Base-by-base conservation (phyloP, 2,797 vertebrate species). In the Synanceia verrucosa region DNA sequence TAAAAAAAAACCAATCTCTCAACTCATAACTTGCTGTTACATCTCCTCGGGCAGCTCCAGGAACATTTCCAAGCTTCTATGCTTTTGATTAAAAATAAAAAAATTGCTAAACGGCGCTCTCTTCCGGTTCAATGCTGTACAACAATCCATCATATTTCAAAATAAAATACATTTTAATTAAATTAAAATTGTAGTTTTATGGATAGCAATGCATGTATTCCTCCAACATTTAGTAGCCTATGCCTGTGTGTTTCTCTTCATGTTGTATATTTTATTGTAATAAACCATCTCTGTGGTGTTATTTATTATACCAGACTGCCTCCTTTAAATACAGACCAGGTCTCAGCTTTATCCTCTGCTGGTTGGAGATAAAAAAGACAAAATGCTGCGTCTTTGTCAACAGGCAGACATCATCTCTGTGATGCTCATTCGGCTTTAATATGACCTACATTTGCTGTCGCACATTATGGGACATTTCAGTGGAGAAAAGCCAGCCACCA, bases 371-470 rank as follows among this genome's bases (percentile, higher is more conserved):
- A 3, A 4, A 26, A n/a, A 52, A 12, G 6, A 9, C 19, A 43
- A 10, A 5, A 31, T 9, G 19, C 41, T 23, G 1, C 10, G 19
- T 39, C 0, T 55, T 24, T 60, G 3, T 9, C 2, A 9, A 21
- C 36, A 37, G 4, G 23, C 11, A 31, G 16, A 1, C 4, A 1
- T 13, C 21, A 24, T 44, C 18, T 60, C 12, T 14, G 4, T 28
- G 7, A 0, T 4, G 69, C 48, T 60, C 2, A 47, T 59, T 79
- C 73, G 70, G 57, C 73, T 83, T 86, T 76, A 60, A 43, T 66
- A 24, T 81, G 82, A 86, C 85, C 86, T 55, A 84, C 51, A 82
- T 88, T 37, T 60, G 18, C 8, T 53, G 7, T 36, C 14, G 4
- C 24, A 33, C 34, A 43, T 51, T 26, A 29, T 26, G 37, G 70